phyloP scores from a whole-genome alignment of 2,888 invertebrate species.

The Lepidocyrtoides sp. region DNA sequence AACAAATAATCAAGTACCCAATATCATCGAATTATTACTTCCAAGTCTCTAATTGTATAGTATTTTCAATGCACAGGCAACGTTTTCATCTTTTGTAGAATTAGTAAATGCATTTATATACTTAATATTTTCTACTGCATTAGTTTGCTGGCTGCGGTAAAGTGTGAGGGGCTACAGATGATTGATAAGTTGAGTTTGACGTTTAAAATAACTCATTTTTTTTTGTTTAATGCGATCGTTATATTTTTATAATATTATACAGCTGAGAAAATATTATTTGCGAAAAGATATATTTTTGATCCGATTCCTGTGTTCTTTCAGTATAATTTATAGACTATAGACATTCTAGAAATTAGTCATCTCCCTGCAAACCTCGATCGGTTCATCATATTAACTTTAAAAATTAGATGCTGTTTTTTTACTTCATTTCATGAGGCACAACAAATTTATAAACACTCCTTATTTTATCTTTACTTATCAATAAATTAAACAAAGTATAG shows the following conservation, averaged over 20 bases:
- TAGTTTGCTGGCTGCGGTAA: background rate
- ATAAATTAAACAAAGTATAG: background rate
- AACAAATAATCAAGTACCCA: conserved; percentile 10
- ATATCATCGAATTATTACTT: background rate
- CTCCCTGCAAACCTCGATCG: background rate
- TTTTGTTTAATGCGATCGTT: conserved; percentile 54
- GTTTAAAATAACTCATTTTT: conserved; percentile 63
- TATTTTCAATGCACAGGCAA: conserved; percentile 30
- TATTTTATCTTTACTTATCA: background rate
- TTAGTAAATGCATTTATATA: conserved; percentile 28
- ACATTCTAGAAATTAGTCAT: conserved; percentile 38
- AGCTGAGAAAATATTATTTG: conserved; percentile 78
- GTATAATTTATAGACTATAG: conserved; percentile 26
- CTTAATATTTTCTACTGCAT: background rate
- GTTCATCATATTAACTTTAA: conserved; percentile 35
- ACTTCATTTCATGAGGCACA: conserved; percentile 68
- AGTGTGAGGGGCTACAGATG: conserved; percentile 23
- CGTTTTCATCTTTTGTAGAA: conserved; percentile 37
- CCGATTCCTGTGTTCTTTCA: conserved; percentile 42
- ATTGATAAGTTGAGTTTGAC: conserved; percentile 42
- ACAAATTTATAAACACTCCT: conserved; percentile 54
- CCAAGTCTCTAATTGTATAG: conserved; percentile 1
- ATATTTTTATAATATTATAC: conserved; percentile 13
- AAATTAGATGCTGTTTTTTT: conserved; percentile 8
- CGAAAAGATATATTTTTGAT: conserved; percentile 71